phyloP scores from a whole-genome alignment of 1,140 invertebrate species.

The Papilio dardanus region DNA sequence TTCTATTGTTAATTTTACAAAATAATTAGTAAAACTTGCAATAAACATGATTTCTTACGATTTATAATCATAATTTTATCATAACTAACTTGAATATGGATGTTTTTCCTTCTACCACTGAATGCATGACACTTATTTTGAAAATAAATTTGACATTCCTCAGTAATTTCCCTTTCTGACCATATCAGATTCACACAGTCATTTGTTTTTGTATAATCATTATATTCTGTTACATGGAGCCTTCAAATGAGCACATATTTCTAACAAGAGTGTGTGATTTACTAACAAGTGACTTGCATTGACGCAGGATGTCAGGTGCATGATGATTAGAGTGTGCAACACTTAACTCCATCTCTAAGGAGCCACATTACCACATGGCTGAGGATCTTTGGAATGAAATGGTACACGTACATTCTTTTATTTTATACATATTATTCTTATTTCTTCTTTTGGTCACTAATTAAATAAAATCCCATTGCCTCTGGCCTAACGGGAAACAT shows the following conservation, averaged over 20 bases:
- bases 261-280: constrained; percentile 47
- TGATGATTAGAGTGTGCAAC: constrained; percentile 71
- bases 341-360: constrained; percentile 59
- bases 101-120: background rate
- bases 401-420: constrained; percentile 61
- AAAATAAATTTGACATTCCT: background rate
- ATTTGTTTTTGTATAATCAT: background rate
- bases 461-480: too few species aligned
- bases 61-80: background rate
- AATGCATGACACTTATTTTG: background rate
- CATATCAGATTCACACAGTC: background rate
- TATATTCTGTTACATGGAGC: constrained; percentile 19
- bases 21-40: background rate
- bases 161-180: background rate
- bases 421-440: constrained; percentile 20
- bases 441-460: background rate
- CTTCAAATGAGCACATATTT: constrained; percentile 29
- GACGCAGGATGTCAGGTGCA: constrained; percentile 78
- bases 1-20: background rate
- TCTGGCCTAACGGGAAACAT: too few species aligned
- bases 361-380: constrained; percentile 52
- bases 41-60: background rate
- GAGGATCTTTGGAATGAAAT: constrained; percentile 78
- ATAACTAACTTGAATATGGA: background rate
- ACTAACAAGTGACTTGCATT: constrained; percentile 75